A percentile compares a stretch with the other conserved stretches of the same genome.
Conservation (phyloP, 2,113 vertebrate species). For the Corythaeola cristata region DNA sequence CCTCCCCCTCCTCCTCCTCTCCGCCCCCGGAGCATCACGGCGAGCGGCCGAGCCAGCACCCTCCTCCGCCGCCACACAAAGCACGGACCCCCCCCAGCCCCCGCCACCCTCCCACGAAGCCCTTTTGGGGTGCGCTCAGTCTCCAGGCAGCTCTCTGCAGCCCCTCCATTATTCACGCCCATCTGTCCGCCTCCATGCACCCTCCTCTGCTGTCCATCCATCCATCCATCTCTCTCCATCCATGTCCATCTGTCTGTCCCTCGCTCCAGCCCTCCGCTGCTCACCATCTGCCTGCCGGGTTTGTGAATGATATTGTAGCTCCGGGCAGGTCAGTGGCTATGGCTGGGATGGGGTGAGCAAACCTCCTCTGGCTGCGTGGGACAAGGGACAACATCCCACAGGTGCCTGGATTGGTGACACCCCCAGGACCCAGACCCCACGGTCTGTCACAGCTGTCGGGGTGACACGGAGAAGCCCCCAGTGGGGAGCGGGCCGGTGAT, state of each 20-base stretch:
- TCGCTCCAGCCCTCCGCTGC: not conserved
- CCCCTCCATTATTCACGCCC: not conserved
- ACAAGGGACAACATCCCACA: accelerated
- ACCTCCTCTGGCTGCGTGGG: accelerated
- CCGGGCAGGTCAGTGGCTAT: accelerated
- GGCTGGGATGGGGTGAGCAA: not conserved
- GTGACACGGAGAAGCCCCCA: not conserved
- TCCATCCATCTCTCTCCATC: not conserved
- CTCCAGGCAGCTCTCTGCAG: not conserved
- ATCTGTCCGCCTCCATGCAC: accelerated
- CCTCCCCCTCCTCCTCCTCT: not conserved
- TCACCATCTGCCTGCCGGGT: accelerated
- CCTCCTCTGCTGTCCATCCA: not conserved
- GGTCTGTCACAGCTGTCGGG: accelerated
- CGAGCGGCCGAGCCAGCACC: not conserved
- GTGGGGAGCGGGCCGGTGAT: accelerated
- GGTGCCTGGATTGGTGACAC: not conserved
- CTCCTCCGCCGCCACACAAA: slow-evolving; percentile 7
- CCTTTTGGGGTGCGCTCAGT: not conserved
- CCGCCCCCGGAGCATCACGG: not conserved
- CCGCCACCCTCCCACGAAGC: not conserved
- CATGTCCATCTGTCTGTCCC: not conserved
- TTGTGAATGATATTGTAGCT: accelerated
- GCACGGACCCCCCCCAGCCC: not conserved
- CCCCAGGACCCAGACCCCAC: not conserved